Conservation (phyloP, 37 sponge, comb jelly and placozoan genomes). For the Agelas oroides region DNA sequence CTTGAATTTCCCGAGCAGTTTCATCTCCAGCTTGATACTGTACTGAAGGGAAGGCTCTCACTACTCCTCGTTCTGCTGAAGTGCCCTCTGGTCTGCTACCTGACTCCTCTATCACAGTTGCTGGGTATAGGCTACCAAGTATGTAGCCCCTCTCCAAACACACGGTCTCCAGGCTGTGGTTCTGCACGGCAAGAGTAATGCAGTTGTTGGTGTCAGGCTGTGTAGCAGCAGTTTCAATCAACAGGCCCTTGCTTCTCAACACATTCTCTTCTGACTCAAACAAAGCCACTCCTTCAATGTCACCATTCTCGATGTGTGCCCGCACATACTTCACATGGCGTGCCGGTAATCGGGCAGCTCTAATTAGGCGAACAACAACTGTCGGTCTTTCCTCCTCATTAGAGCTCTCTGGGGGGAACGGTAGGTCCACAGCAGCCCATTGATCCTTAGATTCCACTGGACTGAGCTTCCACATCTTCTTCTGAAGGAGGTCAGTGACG, state of each 20-base stretch:
- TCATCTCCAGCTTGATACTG: no score
- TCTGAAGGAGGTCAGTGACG: no score
- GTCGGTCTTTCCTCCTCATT: background rate
- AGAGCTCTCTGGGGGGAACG: background rate
- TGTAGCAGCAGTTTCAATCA: conserved; percentile 7
- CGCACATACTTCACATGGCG: no score
- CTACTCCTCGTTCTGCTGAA: background rate
- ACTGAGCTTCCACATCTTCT: no score
- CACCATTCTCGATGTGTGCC: background rate
- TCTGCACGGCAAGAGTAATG: background rate
- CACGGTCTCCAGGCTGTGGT: background rate
- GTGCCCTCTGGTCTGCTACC: background rate
- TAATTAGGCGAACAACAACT: no score
- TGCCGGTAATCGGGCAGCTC: no score
- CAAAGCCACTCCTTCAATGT: no score
- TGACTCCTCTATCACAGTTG: background rate
- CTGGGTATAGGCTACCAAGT: background rate
- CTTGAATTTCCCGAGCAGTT: no score
- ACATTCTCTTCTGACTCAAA: no score
- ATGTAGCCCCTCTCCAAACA: background rate
- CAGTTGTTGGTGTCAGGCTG: background rate
- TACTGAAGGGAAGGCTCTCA: no score
- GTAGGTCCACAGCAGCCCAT: background rate
- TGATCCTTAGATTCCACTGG: background rate
- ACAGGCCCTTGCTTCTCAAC: background rate